phyloP scores from a whole-genome alignment of 1,140 invertebrate species.

The Epicauta chinensis region DNA sequence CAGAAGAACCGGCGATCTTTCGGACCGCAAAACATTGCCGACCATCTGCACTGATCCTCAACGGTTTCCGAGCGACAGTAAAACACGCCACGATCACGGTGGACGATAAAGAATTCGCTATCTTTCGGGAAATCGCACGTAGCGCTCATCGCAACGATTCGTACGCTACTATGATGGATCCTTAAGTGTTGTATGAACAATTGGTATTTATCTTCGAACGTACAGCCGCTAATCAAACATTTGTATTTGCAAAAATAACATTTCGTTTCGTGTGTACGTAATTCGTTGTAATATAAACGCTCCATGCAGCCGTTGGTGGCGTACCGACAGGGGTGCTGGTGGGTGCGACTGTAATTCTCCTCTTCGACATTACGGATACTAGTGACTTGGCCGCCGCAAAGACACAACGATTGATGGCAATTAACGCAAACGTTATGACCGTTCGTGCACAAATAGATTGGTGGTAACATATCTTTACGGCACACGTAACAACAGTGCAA shows the following conservation, averaged over 20 bases:
- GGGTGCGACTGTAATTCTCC: slow-evolving; percentile 26
- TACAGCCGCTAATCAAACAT: slow-evolving; percentile 26
- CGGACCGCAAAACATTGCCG: slow-evolving; percentile 29
- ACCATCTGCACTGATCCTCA: slow-evolving; percentile 25
- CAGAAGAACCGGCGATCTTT: slow-evolving; percentile 31
- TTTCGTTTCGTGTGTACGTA: slow-evolving; percentile 30
- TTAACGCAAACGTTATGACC: slow-evolving; percentile 29
- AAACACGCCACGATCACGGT: slow-evolving; percentile 31
- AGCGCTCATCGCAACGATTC: slow-evolving; percentile 22
- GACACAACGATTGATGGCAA: slow-evolving; percentile 23
- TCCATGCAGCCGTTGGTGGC: slow-evolving; percentile 27
- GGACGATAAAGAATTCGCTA: slow-evolving; percentile 28
- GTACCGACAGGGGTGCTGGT: slow-evolving; percentile 27
- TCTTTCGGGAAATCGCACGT: slow-evolving; percentile 26
- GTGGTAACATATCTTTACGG: slow-evolving; percentile 24
- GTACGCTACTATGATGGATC: slow-evolving; percentile 30
- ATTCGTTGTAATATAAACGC: slow-evolving; percentile 24
- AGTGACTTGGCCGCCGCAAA: slow-evolving; percentile 27
- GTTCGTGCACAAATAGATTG: slow-evolving; percentile 29
- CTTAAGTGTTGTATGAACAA: slow-evolving; percentile 27
- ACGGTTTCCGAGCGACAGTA: slow-evolving; percentile 24
- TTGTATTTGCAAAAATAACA: slow-evolving; percentile 31
- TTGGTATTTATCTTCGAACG: slow-evolving; percentile 22
- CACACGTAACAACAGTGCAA: slow-evolving; percentile 28
- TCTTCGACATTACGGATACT: slow-evolving; percentile 27